Evolutionary conservation across 2,797 vertebrate species (phyloP).

Genomic region (Pangasius krempfi): DNA sequence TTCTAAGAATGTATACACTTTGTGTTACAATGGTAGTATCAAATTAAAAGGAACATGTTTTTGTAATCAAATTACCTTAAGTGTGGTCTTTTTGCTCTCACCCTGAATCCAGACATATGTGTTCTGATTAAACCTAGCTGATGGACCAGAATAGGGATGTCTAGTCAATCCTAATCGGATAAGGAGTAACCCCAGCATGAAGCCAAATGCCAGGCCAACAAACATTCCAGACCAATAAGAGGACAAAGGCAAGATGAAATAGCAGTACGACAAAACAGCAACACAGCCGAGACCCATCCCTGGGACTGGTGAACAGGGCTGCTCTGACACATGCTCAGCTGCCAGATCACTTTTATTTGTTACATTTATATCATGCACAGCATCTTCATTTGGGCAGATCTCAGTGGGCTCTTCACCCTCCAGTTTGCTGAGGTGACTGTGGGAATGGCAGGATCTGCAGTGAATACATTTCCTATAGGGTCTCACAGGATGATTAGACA

Average conservation of each 20-base stretch:
- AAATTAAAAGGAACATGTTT: background rate
- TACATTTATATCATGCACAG: slow-evolving; percentile 73
- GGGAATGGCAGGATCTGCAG: slow-evolving; percentile 59
- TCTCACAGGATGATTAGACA: slow-evolving; percentile 69
- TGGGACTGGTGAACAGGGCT: slow-evolving; percentile 67
- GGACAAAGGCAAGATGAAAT: slow-evolving; percentile 83
- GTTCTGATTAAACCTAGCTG: slow-evolving; percentile 37
- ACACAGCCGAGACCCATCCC: slow-evolving; percentile 73
- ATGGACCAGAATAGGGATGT: background rate
- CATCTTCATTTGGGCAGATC: slow-evolving; percentile 73
- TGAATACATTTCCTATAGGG: slow-evolving; percentile 42
- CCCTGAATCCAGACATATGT: slow-evolving; percentile 38
- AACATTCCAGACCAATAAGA: slow-evolving; percentile 83
- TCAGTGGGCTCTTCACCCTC: slow-evolving; percentile 66
- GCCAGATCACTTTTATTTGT: slow-evolving; percentile 15
- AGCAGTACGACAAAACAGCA: slow-evolving; percentile 80
- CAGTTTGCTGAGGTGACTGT: slow-evolving; percentile 35
- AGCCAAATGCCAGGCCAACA: slow-evolving; percentile 80
- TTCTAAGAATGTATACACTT: background rate
- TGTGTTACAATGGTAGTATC: background rate
- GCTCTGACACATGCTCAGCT: background rate
- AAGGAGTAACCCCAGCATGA: slow-evolving; percentile 81
- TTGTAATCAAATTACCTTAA: slow-evolving; percentile 75
- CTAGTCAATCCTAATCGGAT: slow-evolving; percentile 71
- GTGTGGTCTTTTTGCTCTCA: slow-evolving; percentile 25